phyloP scores from a whole-genome alignment of 2,113 vertebrate species.

The Cryptotis parvus region DNA sequence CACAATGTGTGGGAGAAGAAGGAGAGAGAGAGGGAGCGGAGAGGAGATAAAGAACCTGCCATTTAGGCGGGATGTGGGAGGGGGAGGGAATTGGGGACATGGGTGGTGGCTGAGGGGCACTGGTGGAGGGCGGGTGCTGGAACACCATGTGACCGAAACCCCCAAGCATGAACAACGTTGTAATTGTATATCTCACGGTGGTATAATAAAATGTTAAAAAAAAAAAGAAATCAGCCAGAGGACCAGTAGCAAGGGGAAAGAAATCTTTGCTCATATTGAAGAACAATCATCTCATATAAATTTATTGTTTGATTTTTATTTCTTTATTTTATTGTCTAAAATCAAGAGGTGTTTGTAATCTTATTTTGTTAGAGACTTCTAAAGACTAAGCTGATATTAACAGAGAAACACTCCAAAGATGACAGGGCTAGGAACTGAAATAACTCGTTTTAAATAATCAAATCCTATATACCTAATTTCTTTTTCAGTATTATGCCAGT shows the following conservation, averaged over 20 bases:
- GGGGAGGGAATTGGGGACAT: too few relatives aligned
- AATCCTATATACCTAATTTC: background rate
- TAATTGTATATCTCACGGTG: too few relatives aligned
- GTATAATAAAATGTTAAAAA: too few relatives aligned
- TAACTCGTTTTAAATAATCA: slow-evolving; percentile 30
- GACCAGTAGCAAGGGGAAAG: background rate
- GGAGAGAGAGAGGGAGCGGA: too few relatives aligned
- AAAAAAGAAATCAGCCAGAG: background rate
- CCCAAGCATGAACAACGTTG: too few relatives aligned
- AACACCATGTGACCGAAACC: too few relatives aligned
- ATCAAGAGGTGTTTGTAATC: background rate
- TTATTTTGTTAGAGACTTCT: background rate
- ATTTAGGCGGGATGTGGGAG: too few relatives aligned
- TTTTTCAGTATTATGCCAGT: background rate
- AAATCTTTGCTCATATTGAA: background rate
- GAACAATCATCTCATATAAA: background rate
- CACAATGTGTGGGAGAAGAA: too few relatives aligned
- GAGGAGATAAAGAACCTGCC: too few relatives aligned
- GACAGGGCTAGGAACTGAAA: background rate
- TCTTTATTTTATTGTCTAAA: background rate
- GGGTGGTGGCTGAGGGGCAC: too few relatives aligned
- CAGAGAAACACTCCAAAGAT: background rate
- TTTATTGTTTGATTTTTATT: background rate
- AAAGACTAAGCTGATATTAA: background rate
- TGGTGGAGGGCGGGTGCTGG: too few relatives aligned